Base-by-base conservation (phyloP, 2,888 invertebrate species). In the Belgica antarctica region DNA sequence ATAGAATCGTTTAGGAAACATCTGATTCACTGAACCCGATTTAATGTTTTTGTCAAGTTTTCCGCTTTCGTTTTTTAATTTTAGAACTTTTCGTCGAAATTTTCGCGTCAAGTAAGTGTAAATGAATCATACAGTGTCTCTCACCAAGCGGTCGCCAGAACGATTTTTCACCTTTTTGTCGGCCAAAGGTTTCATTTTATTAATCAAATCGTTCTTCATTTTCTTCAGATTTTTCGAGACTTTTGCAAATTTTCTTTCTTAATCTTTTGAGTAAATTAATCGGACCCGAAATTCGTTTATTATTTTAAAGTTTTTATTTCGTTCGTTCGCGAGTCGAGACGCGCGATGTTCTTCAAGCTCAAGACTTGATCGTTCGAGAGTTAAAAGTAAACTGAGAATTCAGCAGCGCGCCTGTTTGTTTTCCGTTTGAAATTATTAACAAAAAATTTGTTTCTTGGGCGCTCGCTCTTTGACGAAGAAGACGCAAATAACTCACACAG, bases 301-400 rank as follows among this genome's bases (percentile, higher is more conserved):
- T 41, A 41, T n/a, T n/a, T 41, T 10, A 10, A n/a, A 41, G n/a
- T 41, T 66, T 17, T 22, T 52, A 52, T 59, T 57, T 57, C 68
- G 68, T 68, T 68, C 31, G 52, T 31, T 46, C 24, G 68, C 47
- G 12, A 62, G 22, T 17, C 2, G 5, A 46, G 25, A 19, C 4
- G 2, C 59, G 25, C 59, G 59, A 24, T 12, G 46, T 17, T 7
- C 4, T 12, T 46, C 12, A 7, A 4, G 8, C 15, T 46, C 12
- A 62, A 65, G 27, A 17, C 31, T 57, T 68, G 68, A 68, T 68
- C 68, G 68, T 68, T 68, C 68, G 68, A 68, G 31, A 68, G 68
- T 46, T 57, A 31, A 68, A n/a, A 57, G 31, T 57, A 52, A 68
- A 68, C 68, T 68, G 52, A 68, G 19, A 52, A 34, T n/a, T n/a